phyloP scores from a whole-genome alignment of 2,113 vertebrate genomes.

The Hypomesus transpacificus region DNA sequence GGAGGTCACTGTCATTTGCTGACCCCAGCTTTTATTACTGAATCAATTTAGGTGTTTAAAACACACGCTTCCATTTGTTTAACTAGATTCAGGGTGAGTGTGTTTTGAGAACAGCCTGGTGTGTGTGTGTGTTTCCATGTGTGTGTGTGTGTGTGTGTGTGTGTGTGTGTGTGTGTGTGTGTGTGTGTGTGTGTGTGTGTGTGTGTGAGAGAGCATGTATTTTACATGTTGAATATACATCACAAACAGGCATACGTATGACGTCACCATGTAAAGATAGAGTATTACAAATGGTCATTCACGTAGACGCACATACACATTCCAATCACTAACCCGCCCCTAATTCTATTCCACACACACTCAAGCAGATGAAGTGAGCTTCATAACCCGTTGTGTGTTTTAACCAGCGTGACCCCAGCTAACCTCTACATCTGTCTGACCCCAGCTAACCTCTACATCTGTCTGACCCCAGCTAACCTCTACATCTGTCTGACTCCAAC shows the following conservation, averaged over 20 bases:
- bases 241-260: neutral
- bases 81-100: neutral
- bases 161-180: neutral
- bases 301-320: neutral
- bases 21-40: constrained; percentile 28
- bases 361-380: neutral
- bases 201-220: neutral
- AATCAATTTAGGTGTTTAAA: constrained; percentile 17
- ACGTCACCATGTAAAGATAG: no score
- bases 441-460: neutral
- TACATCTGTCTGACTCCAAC: neutral
- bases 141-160: neutral
- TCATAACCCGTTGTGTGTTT: neutral
- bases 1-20: constrained; percentile 21
- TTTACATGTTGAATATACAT: constrained; percentile 4
- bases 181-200: neutral
- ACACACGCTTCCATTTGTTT: neutral
- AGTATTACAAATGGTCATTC: neutral
- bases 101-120: neutral
- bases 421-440: neutral
- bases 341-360: neutral
- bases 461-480: constrained; percentile 5
- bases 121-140: neutral
- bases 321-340: neutral
- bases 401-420: constrained; percentile 1